Conservation (phyloP, 2,113 vertebrate genomes). For the Gadus chalcogrammus region DNA sequence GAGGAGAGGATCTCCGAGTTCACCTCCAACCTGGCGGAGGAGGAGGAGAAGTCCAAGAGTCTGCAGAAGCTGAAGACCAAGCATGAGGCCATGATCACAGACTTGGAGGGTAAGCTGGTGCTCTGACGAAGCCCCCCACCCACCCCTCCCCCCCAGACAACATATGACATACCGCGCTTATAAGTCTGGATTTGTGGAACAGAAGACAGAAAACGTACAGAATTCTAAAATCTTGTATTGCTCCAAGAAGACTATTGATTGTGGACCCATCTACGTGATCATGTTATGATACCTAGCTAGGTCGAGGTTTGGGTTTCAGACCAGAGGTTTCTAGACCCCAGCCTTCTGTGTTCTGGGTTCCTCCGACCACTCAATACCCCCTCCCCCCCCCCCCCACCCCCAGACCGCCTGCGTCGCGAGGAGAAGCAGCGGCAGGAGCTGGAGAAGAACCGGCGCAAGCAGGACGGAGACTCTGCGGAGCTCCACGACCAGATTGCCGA, state of each 20-base stretch:
- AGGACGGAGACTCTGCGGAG: slow-evolving; percentile 92
- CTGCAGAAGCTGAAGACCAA: slow-evolving; percentile 97
- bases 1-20: slow-evolving; percentile 94
- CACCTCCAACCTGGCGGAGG: slow-evolving; percentile 92
- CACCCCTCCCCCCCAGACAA: neutral
- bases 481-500: slow-evolving; percentile 91
- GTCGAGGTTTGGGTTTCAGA: no score
- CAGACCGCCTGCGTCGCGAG: slow-evolving; percentile 91
- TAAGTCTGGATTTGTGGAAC: no score
- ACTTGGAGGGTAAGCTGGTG: slow-evolving; percentile 84
- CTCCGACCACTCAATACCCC: neutral
- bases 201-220: no score
- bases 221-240: no score
- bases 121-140: neutral
- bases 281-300: no score
- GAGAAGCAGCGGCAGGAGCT: slow-evolving; percentile 94
- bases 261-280: no score
- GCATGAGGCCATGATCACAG: slow-evolving; percentile 97
- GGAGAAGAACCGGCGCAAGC: slow-evolving; percentile 95
- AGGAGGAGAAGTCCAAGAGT: slow-evolving; percentile 98
- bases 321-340: no score
- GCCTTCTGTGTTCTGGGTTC: neutral
- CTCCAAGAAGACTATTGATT: no score
- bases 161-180: neutral
- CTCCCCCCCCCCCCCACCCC: neutral